Percentiles rank a stretch among this genome's conserved stretches.
Evolutionary conservation across 2,888 invertebrate genomes (phyloP).

Genomic region (Eilema depressum): DNA sequence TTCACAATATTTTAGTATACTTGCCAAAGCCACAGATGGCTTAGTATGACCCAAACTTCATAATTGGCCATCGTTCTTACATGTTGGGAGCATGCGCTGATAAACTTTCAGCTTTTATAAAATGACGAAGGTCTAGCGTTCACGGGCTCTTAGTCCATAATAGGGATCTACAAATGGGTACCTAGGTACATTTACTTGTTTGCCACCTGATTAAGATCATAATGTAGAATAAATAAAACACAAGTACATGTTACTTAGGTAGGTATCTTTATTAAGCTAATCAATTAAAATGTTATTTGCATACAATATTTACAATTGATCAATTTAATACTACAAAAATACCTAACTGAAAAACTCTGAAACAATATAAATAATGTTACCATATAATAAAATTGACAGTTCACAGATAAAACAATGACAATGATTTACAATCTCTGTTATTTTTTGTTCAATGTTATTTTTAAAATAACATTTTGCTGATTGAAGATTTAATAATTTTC

Average conservation of each 20-base stretch:
- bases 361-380: not conserved
- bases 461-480: conserved; percentile 22
- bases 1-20: no score
- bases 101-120: no score
- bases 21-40: no score
- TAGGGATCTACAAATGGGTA: no score
- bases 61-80: no score
- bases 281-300: conserved; percentile 62
- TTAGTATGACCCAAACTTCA: no score
- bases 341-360: conserved; percentile 17
- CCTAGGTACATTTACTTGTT: no score
- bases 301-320: conserved; percentile 56
- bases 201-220: no score
- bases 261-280: conserved; percentile 73
- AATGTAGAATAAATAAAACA: no score
- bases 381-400: conserved; percentile 7
- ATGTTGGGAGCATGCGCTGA: no score
- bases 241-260: conserved; percentile 31
- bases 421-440: not conserved
- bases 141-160: no score
- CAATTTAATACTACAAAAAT: conserved; percentile 31
- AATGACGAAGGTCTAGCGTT: no score
- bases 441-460: not conserved
- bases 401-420: conserved; percentile 8
- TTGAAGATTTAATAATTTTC: conserved; percentile 25